Evolutionary conservation across 2,797 vertebrate species (phyloP).

Genomic region (Danionella dracula): DNA sequence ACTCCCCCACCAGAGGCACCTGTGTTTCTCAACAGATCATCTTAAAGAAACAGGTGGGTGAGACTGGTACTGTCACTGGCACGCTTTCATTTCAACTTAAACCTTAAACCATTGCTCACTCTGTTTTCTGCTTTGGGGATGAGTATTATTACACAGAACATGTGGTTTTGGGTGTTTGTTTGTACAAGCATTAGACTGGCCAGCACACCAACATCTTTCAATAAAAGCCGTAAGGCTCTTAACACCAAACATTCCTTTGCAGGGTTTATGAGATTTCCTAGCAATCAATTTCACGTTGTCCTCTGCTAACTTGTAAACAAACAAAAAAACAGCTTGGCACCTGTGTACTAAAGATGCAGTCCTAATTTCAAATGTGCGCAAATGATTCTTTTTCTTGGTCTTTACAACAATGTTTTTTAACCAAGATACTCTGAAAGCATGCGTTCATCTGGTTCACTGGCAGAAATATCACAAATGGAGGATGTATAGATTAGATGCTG

Average conservation of each 20-base stretch:
- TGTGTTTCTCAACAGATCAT: slow-evolving; percentile 3
- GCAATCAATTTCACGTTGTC: slow-evolving; percentile 4
- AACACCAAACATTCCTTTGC: slow-evolving; percentile 35
- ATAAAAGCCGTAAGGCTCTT: slow-evolving; percentile 17
- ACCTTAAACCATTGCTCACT: not conserved
- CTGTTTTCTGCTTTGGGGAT: slow-evolving; percentile 15
- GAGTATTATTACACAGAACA: slow-evolving; percentile 46
- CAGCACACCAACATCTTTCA: slow-evolving; percentile 33
- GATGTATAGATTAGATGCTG: too few relatives aligned
- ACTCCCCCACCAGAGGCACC: slow-evolving; percentile 39
- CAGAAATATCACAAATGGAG: too few relatives aligned
- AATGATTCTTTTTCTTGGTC: not conserved
- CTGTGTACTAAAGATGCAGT: not conserved
- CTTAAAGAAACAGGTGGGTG: slow-evolving; percentile 40
- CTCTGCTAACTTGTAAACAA: slow-evolving; percentile 15
- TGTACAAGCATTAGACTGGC: slow-evolving; percentile 21
- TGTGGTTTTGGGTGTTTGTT: slow-evolving; percentile 51
- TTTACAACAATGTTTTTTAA: too few relatives aligned
- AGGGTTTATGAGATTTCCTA: slow-evolving; percentile 6
- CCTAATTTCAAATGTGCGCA: not conserved
- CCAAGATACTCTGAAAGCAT: too few relatives aligned
- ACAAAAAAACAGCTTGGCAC: slow-evolving; percentile 12
- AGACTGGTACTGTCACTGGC: slow-evolving; percentile 17
- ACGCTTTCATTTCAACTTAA: slow-evolving; percentile 20
- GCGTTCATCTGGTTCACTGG: too few relatives aligned